Evolutionary conservation across 2,888 invertebrate genomes (phyloP).

Genomic region (Tiphia femorata): DNA sequence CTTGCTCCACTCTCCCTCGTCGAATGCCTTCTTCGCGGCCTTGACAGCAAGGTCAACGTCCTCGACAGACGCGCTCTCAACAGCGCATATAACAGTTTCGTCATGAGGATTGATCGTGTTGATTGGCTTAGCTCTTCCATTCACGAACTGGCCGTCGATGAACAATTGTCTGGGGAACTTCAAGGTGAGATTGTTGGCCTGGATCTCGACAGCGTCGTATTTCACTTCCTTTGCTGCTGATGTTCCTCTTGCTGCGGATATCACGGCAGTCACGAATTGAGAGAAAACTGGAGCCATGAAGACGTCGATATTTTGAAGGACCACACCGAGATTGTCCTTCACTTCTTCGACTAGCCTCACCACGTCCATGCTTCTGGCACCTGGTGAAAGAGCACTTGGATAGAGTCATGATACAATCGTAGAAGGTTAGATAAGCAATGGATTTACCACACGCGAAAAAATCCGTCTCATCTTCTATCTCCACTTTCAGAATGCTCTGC

Average conservation of each 20-base stretch:
- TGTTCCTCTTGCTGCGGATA: conserved; percentile 77
- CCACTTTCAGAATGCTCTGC: conserved; percentile 85
- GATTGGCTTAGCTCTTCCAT: conserved; percentile 78
- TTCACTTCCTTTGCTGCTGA: conserved; percentile 74
- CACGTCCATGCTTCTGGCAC: conserved; percentile 97
- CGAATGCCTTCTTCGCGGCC: conserved; percentile 90
- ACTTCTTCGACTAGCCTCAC: conserved; percentile 94
- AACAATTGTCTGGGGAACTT: conserved; percentile 92
- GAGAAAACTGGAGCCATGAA: conserved; percentile 93
- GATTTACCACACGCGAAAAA: conserved; percentile 88
- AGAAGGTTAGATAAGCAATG: not conserved
- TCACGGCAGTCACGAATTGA: conserved; percentile 81
- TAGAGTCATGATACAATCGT: not conserved
- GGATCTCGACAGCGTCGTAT: conserved; percentile 82
- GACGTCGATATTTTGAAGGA: conserved; percentile 89
- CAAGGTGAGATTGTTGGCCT: conserved; percentile 87
- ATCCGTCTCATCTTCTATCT: conserved; percentile 82
- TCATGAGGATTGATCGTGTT: conserved; percentile 84
- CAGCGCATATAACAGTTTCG: conserved; percentile 83
- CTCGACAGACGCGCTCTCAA: conserved; percentile 78
- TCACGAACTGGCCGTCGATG: conserved; percentile 90
- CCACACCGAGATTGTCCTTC: conserved; percentile 82
- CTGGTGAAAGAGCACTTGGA: conserved; percentile 33
- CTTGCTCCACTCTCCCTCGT: conserved; percentile 92
- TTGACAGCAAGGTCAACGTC: conserved; percentile 92